These are phyloP conservation scores for Cecropterus lyciades DNA, from an alignment of 1,140 invertebrate genomes.

Conservation along the genomic window DNA sequence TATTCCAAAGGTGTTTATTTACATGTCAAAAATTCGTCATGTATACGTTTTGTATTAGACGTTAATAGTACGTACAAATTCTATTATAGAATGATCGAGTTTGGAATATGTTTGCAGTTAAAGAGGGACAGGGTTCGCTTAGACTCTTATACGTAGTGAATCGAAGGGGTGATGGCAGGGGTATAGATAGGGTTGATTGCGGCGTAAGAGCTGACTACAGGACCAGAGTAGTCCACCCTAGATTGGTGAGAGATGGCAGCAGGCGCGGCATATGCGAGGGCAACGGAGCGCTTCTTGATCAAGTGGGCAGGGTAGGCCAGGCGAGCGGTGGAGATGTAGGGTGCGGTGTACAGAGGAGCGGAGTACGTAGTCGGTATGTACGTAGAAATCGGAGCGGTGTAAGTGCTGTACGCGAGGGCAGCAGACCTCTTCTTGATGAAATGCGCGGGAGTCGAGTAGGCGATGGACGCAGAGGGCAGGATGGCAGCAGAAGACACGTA, in stretches of 20 bases:
- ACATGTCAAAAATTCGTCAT: conserved; percentile 5
- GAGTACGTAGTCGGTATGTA: conserved; percentile 50
- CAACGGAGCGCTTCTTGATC: conserved; percentile 37
- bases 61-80: conserved; percentile 7
- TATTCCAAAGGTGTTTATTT: conserved; percentile 30
- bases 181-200: conserved; percentile 10
- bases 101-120: background rate
- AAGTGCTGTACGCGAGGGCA: conserved; percentile 37
- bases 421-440: conserved; percentile 65
- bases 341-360: conserved; percentile 27
- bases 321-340: conserved; percentile 25
- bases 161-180: conserved; percentile 41
- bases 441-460: conserved; percentile 47
- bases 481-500: conserved; percentile 29
- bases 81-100: background rate
- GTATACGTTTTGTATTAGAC: background rate
- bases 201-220: conserved; percentile 26
- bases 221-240: conserved; percentile 52
- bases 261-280: conserved; percentile 49
- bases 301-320: conserved; percentile 41
- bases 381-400: conserved; percentile 47
- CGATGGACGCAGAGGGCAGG: background rate
- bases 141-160: conserved; percentile 54
- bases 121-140: conserved; percentile 46
- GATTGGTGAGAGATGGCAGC: conserved; percentile 55